Base-by-base conservation (phyloP, 2,113 vertebrate species). In the Progne subis region DNA sequence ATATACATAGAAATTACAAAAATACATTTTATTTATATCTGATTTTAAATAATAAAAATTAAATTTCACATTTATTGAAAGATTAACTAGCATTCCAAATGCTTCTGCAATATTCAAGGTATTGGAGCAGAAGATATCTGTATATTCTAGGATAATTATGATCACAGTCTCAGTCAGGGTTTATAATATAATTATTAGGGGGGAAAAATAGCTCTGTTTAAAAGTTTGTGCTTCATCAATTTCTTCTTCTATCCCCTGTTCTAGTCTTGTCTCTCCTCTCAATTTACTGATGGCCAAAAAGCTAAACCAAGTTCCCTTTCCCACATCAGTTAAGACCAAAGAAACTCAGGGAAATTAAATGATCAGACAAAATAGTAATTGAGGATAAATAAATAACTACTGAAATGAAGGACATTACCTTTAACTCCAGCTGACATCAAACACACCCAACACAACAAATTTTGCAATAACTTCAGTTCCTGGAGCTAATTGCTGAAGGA, bases 1-100 rank as follows among this genome's bases (percentile, higher is more conserved):
- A 98, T 96, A 89, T 97, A 98, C 96, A 97, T 44, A 96, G 85
- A 96, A 96, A 97, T 98, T 98, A 98, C 96, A 98, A 98, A 98
- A 98, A 98, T 98, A 98, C 98, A 97, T 98, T 97, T 98, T 98
- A 98, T 98, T 98, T 98, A 98, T 98, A 98, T 97, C 90, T 96
- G 96, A 96, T 96, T 97, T 91, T 96, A 97, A 97, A 97, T 98
- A 97, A 98, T 95, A 97, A 98, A 97, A 98, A 97, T 52, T 82
- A 88, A 88, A 60, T 75, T 88, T 97, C 98, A 97, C 92, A 93
- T 96, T 98, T 86, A 20, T 97, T 96, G 92, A 96, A 98, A 96
- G 86, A 96, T 90, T 92, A 95, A 68, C 85, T 97, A 93, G 83
- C 91, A 96, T 96, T 97, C 95, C 96, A 96, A 97, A 97, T 23